phyloP scores from a whole-genome alignment of 2,888 invertebrate genomes.

The Margaritifera margaritifera region DNA sequence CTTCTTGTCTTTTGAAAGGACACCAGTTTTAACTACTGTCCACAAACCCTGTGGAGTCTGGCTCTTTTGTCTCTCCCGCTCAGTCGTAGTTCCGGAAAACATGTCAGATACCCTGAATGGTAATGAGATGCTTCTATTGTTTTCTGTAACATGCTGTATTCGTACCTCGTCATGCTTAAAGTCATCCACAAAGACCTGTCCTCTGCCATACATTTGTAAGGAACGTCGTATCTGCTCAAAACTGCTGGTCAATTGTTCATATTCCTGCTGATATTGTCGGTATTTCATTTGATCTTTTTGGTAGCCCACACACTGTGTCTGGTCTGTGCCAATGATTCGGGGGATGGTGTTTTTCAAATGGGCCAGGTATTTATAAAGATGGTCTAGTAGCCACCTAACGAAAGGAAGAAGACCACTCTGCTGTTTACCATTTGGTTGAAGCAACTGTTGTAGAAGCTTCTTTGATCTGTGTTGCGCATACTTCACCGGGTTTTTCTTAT shows the following conservation, averaged over 20 bases:
- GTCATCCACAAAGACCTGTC: slow-evolving; percentile 46
- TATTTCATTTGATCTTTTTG: slow-evolving; percentile 30
- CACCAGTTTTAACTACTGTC: slow-evolving; percentile 33
- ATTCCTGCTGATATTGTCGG: slow-evolving; percentile 25
- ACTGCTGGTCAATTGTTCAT: slow-evolving; percentile 42
- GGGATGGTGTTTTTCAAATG: slow-evolving; percentile 36
- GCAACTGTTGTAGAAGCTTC: slow-evolving; percentile 27
- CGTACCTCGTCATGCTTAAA: slow-evolving; percentile 42
- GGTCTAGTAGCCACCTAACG: slow-evolving; percentile 32
- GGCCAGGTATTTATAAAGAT: slow-evolving; percentile 29
- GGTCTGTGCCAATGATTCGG: slow-evolving; percentile 48
- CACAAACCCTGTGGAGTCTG: slow-evolving; percentile 46
- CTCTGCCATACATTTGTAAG: slow-evolving; percentile 44
- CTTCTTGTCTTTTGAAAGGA: slow-evolving; percentile 20
- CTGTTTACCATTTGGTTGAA: slow-evolving; percentile 19
- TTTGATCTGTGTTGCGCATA: slow-evolving; percentile 33
- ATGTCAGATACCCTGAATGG: slow-evolving; percentile 18
- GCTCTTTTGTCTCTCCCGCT: not conserved
- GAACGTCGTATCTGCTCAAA: slow-evolving; percentile 44
- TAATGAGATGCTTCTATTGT: slow-evolving; percentile 15
- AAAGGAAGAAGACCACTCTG: slow-evolving; percentile 23
- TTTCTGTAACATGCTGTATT: slow-evolving; percentile 18
- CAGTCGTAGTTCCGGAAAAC: slow-evolving; percentile 4
- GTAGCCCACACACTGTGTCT: slow-evolving; percentile 45
- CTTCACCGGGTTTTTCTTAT: slow-evolving; percentile 27